Conservation (phyloP, 2,113 vertebrate species). For the Guaruba guarouba region DNA sequence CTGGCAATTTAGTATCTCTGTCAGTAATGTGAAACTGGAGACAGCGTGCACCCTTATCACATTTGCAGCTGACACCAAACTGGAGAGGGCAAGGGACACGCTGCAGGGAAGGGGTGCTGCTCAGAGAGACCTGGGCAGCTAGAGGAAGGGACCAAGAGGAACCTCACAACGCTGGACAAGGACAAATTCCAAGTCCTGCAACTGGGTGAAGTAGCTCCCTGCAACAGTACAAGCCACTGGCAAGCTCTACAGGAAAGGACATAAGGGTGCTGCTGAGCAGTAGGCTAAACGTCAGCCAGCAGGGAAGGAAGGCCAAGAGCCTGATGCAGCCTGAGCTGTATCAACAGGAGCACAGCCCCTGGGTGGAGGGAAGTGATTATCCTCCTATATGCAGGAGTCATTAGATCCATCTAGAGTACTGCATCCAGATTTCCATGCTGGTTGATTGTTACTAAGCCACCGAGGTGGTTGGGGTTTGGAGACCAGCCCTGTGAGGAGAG, state of each 20-base stretch:
- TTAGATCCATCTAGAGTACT: not conserved
- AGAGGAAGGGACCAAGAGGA: not conserved
- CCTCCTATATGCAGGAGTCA: not conserved
- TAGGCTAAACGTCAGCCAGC: not conserved
- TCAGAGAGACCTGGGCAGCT: not conserved
- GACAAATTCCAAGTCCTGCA: not conserved
- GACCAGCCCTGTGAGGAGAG: not conserved
- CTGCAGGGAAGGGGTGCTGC: not conserved
- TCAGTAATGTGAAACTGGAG: not conserved
- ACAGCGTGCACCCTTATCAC: not conserved
- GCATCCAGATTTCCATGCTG: not conserved
- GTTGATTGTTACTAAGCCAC: not conserved
- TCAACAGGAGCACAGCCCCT: not conserved
- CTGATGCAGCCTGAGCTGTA: not conserved
- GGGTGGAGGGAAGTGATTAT: not conserved
- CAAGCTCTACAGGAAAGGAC: not conserved
- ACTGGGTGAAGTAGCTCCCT: not conserved
- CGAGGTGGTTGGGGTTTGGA: not conserved
- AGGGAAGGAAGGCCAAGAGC: not conserved
- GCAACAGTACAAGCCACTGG: not conserved
- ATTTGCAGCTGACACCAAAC: not conserved
- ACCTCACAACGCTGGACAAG: not conserved
- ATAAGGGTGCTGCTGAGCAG: not conserved
- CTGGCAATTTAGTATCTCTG: not conserved
- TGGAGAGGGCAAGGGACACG: fast-evolving